Conservation (phyloP, 2,888 invertebrate genomes). For the Eupithecia inturbata region DNA sequence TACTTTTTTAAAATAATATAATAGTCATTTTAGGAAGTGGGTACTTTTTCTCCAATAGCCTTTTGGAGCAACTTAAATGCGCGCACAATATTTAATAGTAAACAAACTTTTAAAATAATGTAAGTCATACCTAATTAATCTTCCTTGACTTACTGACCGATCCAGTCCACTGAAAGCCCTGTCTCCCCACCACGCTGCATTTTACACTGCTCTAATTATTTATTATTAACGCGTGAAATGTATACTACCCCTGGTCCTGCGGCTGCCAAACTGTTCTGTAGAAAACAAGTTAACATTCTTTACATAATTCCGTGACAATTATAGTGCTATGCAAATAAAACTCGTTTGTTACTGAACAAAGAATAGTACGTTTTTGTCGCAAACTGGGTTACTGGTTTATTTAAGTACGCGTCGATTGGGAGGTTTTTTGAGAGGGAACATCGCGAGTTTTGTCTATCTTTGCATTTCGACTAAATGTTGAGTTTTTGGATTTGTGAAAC, state of each 20-base stretch:
- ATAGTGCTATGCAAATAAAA: constrained; percentile 26
- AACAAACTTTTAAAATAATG: background rate
- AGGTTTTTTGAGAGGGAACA: background rate
- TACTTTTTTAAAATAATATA: no score
- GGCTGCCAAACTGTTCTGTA: constrained; percentile 26
- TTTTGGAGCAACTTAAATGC: no score
- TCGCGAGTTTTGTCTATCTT: background rate
- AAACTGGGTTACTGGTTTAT: constrained; percentile 11
- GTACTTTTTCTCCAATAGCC: no score
- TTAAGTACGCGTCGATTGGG: constrained; percentile 10
- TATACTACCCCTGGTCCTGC: constrained; percentile 3
- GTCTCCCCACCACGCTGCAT: background rate
- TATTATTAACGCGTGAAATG: constrained; percentile 8
- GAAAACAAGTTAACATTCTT: constrained; percentile 26
- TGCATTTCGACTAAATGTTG: background rate
- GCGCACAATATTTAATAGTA: background rate
- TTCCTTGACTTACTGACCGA: background rate
- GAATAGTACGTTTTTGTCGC: constrained; percentile 7
- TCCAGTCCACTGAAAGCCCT: constrained; percentile 1
- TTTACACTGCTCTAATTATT: constrained; percentile 3
- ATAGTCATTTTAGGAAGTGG: no score
- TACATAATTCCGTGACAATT: constrained; percentile 28
- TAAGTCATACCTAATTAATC: background rate
- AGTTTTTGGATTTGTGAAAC: background rate
- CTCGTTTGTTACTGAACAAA: constrained; percentile 21